Conservation (phyloP, 2,797 vertebrate species). For the Megaceryle alcyon region DNA sequence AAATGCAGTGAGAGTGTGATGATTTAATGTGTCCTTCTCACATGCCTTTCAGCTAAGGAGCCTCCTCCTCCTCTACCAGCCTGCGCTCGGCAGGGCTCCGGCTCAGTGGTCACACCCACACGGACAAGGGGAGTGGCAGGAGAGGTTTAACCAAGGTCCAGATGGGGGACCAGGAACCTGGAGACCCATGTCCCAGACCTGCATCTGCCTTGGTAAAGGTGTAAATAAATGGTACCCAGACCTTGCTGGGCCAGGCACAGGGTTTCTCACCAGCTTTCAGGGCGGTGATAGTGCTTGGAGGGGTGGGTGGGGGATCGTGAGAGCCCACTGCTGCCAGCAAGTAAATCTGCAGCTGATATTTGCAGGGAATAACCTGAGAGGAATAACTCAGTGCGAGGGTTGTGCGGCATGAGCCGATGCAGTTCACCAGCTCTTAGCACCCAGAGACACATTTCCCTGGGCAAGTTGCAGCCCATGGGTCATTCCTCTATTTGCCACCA, state of each 20-base stretch:
- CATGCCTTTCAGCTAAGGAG: neutral
- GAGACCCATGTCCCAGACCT: neutral
- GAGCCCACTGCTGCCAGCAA: neutral
- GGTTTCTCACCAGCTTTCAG: neutral
- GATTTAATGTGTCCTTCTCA: constrained; percentile 58
- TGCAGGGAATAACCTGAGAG: neutral
- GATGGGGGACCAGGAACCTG: neutral
- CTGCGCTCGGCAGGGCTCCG: neutral
- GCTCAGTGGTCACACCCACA: neutral
- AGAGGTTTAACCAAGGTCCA: neutral
- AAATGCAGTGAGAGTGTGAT: neutral
- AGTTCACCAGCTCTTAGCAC: neutral
- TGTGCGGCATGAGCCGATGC: neutral
- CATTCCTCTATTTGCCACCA: fast-evolving
- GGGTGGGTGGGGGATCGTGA: neutral
- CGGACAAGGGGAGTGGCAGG: fast-evolving
- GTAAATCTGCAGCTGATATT: neutral
- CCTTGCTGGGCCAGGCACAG: fast-evolving
- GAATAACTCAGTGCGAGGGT: neutral
- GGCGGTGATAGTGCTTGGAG: neutral
- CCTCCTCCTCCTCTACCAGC: neutral
- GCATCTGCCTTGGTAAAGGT: neutral
- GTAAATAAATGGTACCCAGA: neutral
- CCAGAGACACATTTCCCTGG: fast-evolving
- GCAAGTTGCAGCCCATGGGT: neutral